Evolutionary conservation across 2,797 vertebrate species (phyloP).

Genomic region (Phalloptychus januarius): DNA sequence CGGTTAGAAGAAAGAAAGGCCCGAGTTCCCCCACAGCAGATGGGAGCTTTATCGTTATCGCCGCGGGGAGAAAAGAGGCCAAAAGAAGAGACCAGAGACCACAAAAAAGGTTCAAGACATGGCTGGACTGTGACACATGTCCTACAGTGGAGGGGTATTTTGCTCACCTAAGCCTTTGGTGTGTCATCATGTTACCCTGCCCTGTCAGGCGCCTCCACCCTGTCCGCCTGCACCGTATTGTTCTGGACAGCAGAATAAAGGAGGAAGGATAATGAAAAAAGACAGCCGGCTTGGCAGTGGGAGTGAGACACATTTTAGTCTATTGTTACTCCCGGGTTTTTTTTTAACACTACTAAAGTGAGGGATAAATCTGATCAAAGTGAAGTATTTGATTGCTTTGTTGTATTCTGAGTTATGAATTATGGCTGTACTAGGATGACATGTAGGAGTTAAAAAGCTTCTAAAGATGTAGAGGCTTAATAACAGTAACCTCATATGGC

Average conservation of each 20-base stretch:
- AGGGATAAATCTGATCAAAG: slow-evolving; percentile 78
- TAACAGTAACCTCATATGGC: slow-evolving; percentile 28
- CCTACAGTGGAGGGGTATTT: slow-evolving; percentile 67
- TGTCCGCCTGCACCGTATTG: slow-evolving; percentile 70
- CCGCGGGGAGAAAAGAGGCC: slow-evolving; percentile 50
- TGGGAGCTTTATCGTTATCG: slow-evolving; percentile 73
- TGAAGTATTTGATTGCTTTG: slow-evolving; percentile 43
- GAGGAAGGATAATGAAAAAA: slow-evolving; percentile 64
- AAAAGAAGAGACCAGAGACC: slow-evolving; percentile 63
- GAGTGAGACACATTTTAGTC: slow-evolving; percentile 66
- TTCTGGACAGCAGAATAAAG: slow-evolving; percentile 71
- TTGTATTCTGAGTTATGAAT: slow-evolving; percentile 54
- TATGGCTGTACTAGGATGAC: slow-evolving; percentile 16
- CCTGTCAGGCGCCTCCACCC: slow-evolving; percentile 71
- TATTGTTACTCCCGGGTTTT: slow-evolving; percentile 68
- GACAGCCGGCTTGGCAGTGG: slow-evolving; percentile 59
- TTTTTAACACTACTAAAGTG: slow-evolving; percentile 61
- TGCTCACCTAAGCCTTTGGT: slow-evolving; percentile 76
- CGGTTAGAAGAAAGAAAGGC: slow-evolving; percentile 70
- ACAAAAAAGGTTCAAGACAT: slow-evolving; percentile 75
- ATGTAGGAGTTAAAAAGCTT: slow-evolving; percentile 27
- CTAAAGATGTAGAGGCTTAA: slow-evolving; percentile 22
- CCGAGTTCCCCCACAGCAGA: slow-evolving; percentile 71
- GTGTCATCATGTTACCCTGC: slow-evolving; percentile 81
- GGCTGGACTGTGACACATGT: slow-evolving; percentile 81